Percentiles rank a stretch among this genome's conserved stretches.
phyloP scores from a whole-genome alignment of 2,888 invertebrate genomes.

The Rhorus exstirpatorius region DNA sequence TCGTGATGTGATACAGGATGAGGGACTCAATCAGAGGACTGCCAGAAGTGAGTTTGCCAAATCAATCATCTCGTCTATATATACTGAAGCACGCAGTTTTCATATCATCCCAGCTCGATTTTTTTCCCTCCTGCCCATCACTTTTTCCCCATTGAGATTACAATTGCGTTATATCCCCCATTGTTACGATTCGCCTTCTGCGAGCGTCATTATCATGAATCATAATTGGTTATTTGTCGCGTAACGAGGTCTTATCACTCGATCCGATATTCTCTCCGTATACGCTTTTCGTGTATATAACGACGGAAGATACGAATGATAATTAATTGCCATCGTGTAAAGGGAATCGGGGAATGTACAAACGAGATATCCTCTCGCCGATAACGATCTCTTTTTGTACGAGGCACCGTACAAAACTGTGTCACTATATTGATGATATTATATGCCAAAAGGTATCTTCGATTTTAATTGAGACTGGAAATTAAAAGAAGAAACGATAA shows the following conservation, averaged over 20 bases:
- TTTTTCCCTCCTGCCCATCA: not conserved
- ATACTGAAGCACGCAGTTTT: too few relatives aligned
- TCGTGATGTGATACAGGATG: constrained; percentile 79
- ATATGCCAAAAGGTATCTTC: too few relatives aligned
- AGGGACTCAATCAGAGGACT: constrained; percentile 81
- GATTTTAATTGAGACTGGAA: too few relatives aligned
- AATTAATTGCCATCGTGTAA: constrained; percentile 43
- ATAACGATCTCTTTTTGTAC: constrained; percentile 47
- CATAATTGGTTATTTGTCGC: constrained; percentile 17
- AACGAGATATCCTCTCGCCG: constrained; percentile 8
- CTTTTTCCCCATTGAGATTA: not conserved
- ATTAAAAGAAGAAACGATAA: too few relatives aligned
- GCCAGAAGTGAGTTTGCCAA: constrained; percentile 81
- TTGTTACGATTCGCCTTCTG: not conserved
- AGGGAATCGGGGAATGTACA: not conserved
- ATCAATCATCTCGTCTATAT: constrained; percentile 34
- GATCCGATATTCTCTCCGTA: not conserved
- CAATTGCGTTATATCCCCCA: not conserved
- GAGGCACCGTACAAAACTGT: too few relatives aligned
- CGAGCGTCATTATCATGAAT: not conserved
- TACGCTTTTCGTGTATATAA: constrained; percentile 12
- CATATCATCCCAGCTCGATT: constrained; percentile 1
- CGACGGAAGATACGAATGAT: constrained; percentile 21
- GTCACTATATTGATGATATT: too few relatives aligned
- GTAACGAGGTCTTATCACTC: not conserved